Evolutionary conservation across 2,888 invertebrate species (phyloP).

Genomic region (Buathra laborator): DNA sequence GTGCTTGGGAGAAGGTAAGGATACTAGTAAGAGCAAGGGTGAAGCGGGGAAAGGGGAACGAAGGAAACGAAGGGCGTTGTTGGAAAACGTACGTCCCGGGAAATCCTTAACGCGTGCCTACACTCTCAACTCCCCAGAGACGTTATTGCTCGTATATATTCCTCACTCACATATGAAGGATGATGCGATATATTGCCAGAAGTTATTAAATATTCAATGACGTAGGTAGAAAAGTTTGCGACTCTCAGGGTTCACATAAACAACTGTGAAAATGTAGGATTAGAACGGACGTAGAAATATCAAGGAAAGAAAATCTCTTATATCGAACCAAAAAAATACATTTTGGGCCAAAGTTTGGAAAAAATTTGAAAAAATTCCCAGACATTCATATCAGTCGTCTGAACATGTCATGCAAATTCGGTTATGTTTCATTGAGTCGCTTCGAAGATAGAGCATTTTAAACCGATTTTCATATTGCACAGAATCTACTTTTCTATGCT

Average conservation of each 20-base stretch:
- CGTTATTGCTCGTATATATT: conserved; percentile 43
- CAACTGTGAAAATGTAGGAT: not conserved
- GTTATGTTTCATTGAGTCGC: too few relatives aligned
- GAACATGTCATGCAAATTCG: too few relatives aligned
- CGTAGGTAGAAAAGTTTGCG: conserved; percentile 10
- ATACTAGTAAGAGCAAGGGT: conserved; percentile 10
- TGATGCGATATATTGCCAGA: conserved; percentile 33
- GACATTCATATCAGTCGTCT: too few relatives aligned
- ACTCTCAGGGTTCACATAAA: not conserved
- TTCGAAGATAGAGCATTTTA: too few relatives aligned
- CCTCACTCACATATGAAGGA: conserved; percentile 31
- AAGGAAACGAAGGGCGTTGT: conserved; percentile 28
- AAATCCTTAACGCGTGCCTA: conserved; percentile 53
- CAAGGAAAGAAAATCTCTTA: not conserved
- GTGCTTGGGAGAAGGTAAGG: conserved; percentile 8
- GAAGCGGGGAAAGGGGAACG: not conserved
- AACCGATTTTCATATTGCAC: too few relatives aligned
- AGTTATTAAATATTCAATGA: conserved; percentile 53
- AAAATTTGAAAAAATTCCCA: too few relatives aligned
- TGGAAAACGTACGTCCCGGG: conserved; percentile 38
- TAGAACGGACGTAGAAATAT: not conserved
- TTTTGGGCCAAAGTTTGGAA: too few relatives aligned
- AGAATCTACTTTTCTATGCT: too few relatives aligned
- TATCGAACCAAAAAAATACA: too few relatives aligned
- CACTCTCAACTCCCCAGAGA: conserved; percentile 28